Percentiles rank a stretch among this genome's conserved stretches.
Conservation (phyloP, 2,113 vertebrate genomes). For the Piaya cayana region DNA sequence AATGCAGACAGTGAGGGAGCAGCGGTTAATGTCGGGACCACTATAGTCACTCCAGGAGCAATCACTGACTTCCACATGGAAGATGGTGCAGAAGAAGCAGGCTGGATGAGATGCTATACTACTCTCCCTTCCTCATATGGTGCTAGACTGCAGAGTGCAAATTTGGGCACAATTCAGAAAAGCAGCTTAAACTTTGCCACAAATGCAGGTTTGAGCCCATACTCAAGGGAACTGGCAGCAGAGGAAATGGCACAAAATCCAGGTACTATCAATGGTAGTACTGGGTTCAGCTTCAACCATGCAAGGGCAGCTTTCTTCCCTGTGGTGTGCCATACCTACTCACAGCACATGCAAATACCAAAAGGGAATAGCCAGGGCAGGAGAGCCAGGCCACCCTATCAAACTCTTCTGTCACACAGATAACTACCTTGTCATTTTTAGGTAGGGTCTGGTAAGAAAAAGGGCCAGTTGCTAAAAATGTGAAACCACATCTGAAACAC, state of each 20-base stretch:
- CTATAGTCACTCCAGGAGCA: not conserved
- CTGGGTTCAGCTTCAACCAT: fast-evolving
- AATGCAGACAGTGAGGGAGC: not conserved
- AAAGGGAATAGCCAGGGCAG: not conserved
- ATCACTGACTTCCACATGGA: fast-evolving
- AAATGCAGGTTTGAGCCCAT: fast-evolving
- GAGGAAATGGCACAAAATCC: not conserved
- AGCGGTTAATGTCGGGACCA: fast-evolving
- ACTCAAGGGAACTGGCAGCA: not conserved
- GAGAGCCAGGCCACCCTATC: not conserved
- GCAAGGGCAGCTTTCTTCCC: fast-evolving
- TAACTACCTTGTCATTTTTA: not conserved
- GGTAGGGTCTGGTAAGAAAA: not conserved
- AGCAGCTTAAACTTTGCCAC: not conserved
- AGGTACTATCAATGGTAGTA: fast-evolving
- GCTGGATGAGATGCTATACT: not conserved
- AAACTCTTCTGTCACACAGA: not conserved
- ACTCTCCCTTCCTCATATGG: not conserved
- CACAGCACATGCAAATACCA: not conserved
- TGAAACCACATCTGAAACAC: not conserved
- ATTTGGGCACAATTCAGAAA: not conserved
- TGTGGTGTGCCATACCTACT: fast-evolving
- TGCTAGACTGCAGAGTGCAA: not conserved
- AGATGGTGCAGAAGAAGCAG: fast-evolving
- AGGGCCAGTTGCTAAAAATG: not conserved